Conservation (phyloP, 2,113 vertebrate genomes). For the human region DNA sequence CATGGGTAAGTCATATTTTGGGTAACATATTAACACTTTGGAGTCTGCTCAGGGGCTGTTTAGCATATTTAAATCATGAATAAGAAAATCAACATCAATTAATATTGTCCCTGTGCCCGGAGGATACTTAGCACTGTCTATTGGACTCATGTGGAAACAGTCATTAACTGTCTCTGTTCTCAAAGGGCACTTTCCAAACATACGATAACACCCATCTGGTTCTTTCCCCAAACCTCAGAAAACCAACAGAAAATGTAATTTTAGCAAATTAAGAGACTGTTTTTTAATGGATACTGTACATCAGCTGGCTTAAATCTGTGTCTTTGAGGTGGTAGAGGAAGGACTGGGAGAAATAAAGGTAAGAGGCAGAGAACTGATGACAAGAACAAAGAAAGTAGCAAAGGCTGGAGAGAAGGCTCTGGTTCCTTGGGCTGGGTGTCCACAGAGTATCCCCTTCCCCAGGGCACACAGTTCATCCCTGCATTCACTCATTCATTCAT, state of each 20-base stretch:
- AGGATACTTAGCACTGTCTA: conserved; percentile 62
- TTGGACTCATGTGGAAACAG: conserved; percentile 59
- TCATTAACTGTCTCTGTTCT: conserved; percentile 68
- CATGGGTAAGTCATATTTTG: conserved; percentile 37
- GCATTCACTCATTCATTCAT: background rate
- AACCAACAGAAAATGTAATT: conserved; percentile 51
- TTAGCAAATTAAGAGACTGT: conserved; percentile 54
- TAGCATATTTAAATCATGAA: conserved; percentile 70
- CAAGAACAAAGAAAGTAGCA: background rate
- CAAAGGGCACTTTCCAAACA: conserved; percentile 65
- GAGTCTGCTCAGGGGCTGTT: conserved; percentile 63
- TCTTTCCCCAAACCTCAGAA: conserved; percentile 62
- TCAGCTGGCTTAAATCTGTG: background rate
- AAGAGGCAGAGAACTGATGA: background rate
- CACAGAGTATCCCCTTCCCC: accelerated
- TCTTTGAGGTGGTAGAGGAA: background rate
- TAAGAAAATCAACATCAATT: conserved; percentile 74
- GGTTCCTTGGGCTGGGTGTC: too few relatives aligned
- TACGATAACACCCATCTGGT: background rate
- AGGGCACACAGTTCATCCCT: background rate
- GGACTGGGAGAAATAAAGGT: background rate
- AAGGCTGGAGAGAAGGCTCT: background rate
- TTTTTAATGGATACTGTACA: conserved; percentile 11
- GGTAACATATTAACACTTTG: conserved; percentile 53
- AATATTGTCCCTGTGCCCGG: conserved; percentile 60